Evolutionary conservation across 2,113 vertebrate species (phyloP), one percentile per base, ranked within the genome.

Genomic region (Rhinopithecus roxellana): DNA sequence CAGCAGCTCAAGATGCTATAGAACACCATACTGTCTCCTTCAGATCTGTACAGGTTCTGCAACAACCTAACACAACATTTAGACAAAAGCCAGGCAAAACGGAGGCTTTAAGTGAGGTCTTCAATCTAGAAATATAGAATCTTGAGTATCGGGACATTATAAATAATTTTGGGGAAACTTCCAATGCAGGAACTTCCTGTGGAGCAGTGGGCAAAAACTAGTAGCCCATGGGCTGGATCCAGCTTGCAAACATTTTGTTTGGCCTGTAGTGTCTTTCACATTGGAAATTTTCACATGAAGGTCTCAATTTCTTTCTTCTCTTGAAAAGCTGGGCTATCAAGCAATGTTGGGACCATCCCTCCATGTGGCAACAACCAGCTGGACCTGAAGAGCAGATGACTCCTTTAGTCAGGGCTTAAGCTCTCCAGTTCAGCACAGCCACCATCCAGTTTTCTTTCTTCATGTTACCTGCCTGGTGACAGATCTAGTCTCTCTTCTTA

Each of bases 191-290:
- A 69, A 72, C 25, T 89, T 89, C 40, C 48, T 77, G 32, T 74
- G 72, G 77, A 84, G 81, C 5, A 92, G 67, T 12, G 20, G 55
- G 30, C 27, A 82, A 96, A 96, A 78, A 18, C 35, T 67, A 59
- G 87, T 20, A 90, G 84, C 75, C 77, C 75, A 48, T n/a, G 77
- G 74, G 85, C 55, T 80, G 14, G 78, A 43, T 85, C 59, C 67
- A 86, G 89, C 40, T 81, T 96, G 27, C 22, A 95, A 82, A 77
- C 2, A 84, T 90, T 97, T 74, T 96, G 52, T 83, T 90, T 87
- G 69, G 32, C 43, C 69, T 70, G 5, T 40, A 70, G 77, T 78
- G 13, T 83, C 85, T 94, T 50, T 90, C 81, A 77, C 92, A 50
- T 6, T 84, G 22, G 55, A 89, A 84, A 90, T 40, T 32, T 89